phyloP scores from a whole-genome alignment of 2,888 invertebrate species.

The Adelphocoris suturalis region DNA sequence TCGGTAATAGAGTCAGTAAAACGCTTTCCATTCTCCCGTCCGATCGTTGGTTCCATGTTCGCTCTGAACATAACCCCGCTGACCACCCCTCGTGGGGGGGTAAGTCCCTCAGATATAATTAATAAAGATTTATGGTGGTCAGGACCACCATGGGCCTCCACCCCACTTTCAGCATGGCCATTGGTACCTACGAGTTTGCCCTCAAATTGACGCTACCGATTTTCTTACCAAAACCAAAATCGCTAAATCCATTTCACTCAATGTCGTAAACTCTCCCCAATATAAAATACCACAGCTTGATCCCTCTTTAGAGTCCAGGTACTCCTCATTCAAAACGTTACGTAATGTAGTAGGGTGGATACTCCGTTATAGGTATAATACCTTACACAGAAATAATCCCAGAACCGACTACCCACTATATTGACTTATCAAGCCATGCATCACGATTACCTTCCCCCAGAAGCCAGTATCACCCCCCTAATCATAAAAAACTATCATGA shows the following conservation, averaged over 20 bases:
- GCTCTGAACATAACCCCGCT: too few relatives aligned
- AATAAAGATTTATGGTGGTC: too few relatives aligned
- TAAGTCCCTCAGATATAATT: too few relatives aligned
- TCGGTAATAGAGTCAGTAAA: too few relatives aligned
- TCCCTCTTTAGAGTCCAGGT: neutral
- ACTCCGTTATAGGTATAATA: neutral
- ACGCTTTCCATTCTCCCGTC: too few relatives aligned
- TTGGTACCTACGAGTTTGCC: too few relatives aligned
- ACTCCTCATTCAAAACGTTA: neutral
- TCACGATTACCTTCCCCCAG: neutral
- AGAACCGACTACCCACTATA: neutral
- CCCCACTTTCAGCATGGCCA: too few relatives aligned
- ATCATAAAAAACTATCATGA: neutral
- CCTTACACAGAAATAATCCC: neutral
- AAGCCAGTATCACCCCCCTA: neutral
- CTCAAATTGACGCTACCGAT: neutral
- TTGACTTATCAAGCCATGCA: neutral
- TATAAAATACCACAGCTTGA: neutral
- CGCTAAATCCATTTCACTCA: too few relatives aligned
- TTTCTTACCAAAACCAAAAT: neutral
- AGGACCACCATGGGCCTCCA: too few relatives aligned
- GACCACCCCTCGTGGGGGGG: conserved; percentile 1
- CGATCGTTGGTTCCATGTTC: too few relatives aligned
- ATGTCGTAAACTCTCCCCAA: too few relatives aligned
- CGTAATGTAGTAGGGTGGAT: neutral